Percentiles rank a stretch among this genome's conserved stretches.
These are phyloP conservation scores for Hypomecis punctinalis DNA, from an alignment of 2,888 invertebrate species.

Conservation along the genomic window DNA sequence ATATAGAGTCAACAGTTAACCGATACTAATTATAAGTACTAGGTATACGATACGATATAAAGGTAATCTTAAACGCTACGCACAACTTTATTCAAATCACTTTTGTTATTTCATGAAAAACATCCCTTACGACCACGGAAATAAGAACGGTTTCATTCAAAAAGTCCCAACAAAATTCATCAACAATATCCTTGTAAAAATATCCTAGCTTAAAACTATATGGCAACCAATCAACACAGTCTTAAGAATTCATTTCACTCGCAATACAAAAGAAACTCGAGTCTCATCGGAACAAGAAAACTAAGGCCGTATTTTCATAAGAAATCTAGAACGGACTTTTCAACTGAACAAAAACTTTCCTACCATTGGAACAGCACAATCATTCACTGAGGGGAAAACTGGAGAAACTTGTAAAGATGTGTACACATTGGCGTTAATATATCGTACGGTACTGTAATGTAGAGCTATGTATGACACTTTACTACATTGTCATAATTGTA, in stretches of 20 bases:
- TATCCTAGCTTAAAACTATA: constrained; percentile 4
- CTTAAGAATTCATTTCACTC: constrained; percentile 31
- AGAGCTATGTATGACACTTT: too few relatives aligned
- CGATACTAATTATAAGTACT: too few relatives aligned
- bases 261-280: constrained; percentile 42
- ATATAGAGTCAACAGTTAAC: too few relatives aligned
- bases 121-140: too few relatives aligned
- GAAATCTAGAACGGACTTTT: constrained; percentile 66
- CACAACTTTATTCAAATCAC: too few relatives aligned
- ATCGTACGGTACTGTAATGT: too few relatives aligned
- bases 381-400: constrained; percentile 73
- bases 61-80: too few relatives aligned
- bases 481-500: too few relatives aligned
- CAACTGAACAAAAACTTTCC: constrained; percentile 73
- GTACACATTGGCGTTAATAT: constrained; percentile 4
- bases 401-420: constrained; percentile 46
- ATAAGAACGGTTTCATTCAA: not conserved
- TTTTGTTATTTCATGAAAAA: too few relatives aligned
- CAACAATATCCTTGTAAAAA: not conserved
- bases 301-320: constrained; percentile 55
- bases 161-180: not conserved
- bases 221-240: constrained; percentile 30
- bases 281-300: constrained; percentile 56
- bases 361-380: constrained; percentile 82
- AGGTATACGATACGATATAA: too few relatives aligned